phyloP scores from a whole-genome alignment of 2,888 invertebrate species.

The Morpho deidamia region DNA sequence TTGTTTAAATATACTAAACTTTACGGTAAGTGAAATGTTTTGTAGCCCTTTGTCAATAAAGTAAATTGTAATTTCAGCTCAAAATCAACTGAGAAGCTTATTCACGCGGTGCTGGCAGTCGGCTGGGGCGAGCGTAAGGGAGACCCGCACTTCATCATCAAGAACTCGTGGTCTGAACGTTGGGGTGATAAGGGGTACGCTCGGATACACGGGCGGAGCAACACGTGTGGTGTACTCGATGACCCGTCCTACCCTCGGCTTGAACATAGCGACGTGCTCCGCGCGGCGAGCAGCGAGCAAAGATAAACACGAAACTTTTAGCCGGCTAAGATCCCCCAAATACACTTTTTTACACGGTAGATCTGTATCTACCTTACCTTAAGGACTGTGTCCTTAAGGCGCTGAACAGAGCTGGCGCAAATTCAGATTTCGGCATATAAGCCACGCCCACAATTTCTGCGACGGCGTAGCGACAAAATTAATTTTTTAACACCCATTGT shows the following conservation, averaged over 20 bases:
- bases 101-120: constrained; percentile 61
- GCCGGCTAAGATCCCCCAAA: too few species aligned
- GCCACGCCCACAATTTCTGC: too few species aligned
- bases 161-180: constrained; percentile 56
- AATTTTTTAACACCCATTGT: too few species aligned
- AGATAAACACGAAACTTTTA: too few species aligned
- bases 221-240: constrained; percentile 59
- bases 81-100: constrained; percentile 31
- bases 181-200: constrained; percentile 59
- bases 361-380: too few species aligned
- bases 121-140: constrained; percentile 51
- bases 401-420: too few species aligned
- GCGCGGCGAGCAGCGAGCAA: neutral
- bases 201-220: constrained; percentile 46
- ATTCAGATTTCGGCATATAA: too few species aligned
- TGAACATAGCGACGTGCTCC: constrained; percentile 38
- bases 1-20: too few species aligned
- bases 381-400: too few species aligned
- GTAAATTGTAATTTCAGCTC: constrained; percentile 32
- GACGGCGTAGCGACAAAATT: too few species aligned
- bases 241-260: constrained; percentile 50
- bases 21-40: too few species aligned
- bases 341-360: too few species aligned
- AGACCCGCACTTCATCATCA: constrained; percentile 54
- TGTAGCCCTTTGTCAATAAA: neutral